Percentiles rank a stretch among this genome's conserved stretches.
Conservation (phyloP, 2,888 invertebrate genomes). For the Calameuta pallipes region DNA sequence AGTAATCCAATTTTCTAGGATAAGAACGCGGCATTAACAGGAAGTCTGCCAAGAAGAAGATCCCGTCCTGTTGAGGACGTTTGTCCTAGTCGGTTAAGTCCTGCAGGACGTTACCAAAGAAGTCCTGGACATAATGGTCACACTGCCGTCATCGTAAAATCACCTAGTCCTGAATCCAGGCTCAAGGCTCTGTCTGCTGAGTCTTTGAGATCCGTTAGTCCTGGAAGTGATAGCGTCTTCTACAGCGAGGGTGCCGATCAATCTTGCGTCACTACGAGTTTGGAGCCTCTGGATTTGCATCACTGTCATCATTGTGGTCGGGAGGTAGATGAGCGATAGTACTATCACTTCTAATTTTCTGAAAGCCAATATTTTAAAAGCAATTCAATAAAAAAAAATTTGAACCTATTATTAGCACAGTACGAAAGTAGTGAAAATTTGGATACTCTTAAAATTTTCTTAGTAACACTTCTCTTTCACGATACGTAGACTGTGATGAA, state of each 20-base stretch:
- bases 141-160: slow-evolving; percentile 51
- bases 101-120: slow-evolving; percentile 58
- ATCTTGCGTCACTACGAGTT: slow-evolving; percentile 45
- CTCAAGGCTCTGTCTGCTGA: slow-evolving; percentile 88
- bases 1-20: slow-evolving; percentile 61
- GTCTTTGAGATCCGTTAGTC: slow-evolving; percentile 88
- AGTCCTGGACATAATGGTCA: slow-evolving; percentile 66
- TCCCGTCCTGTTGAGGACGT: slow-evolving; percentile 70
- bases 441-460: too few relatives aligned
- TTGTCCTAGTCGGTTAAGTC: slow-evolving; percentile 66
- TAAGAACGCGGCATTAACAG: slow-evolving; percentile 75
- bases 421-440: too few relatives aligned
- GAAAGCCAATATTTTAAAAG: background rate
- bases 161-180: slow-evolving; percentile 68
- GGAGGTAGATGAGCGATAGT: slow-evolving; percentile 73
- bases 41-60: slow-evolving; percentile 73
- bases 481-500: background rate
- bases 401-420: too few relatives aligned
- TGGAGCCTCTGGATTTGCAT: slow-evolving; percentile 58
- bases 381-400: too few relatives aligned
- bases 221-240: slow-evolving; percentile 91
- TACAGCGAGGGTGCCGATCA: slow-evolving; percentile 82
- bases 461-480: background rate
- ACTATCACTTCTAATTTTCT: background rate
- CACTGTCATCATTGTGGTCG: slow-evolving; percentile 88